Evolutionary conservation across 2,113 vertebrate species (phyloP).

Genomic region (Ginglymostoma cirratum): DNA sequence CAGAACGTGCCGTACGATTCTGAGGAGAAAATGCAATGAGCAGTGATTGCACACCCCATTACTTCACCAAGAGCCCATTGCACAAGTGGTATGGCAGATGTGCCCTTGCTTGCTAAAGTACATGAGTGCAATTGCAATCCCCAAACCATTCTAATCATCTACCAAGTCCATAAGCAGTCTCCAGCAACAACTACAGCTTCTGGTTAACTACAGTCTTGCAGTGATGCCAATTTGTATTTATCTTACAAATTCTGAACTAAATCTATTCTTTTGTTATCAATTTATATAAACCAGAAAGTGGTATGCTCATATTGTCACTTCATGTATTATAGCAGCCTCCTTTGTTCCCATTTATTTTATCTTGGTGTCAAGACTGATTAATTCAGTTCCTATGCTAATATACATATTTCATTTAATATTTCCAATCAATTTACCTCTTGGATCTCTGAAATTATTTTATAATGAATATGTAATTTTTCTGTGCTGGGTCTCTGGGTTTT

Average conservation of each 20-base stretch:
- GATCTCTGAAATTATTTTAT: constrained; percentile 1
- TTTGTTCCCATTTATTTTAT: constrained; percentile 23
- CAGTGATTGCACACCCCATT: constrained; percentile 45
- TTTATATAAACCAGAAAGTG: background rate
- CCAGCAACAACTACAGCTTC: constrained; percentile 51
- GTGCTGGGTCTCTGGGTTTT: constrained; percentile 5
- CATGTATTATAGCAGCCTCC: constrained; percentile 9
- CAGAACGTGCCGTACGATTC: constrained; percentile 51
- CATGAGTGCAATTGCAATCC: constrained; percentile 58
- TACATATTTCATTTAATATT: constrained; percentile 21
- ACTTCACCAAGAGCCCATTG: constrained; percentile 46
- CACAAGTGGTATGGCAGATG: constrained; percentile 50
- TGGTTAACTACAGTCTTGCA: constrained; percentile 49
- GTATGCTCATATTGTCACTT: constrained; percentile 9
- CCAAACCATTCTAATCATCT: constrained; percentile 60
- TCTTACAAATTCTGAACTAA: constrained; percentile 26
- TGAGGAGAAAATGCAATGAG: constrained; percentile 40
- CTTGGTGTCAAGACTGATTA: constrained; percentile 26
- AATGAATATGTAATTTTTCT: constrained; percentile 25
- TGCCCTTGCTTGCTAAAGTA: constrained; percentile 48
- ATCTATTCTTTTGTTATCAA: background rate
- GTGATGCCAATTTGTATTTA: constrained; percentile 57
- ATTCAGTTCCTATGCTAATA: constrained; percentile 23
- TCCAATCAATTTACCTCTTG: constrained; percentile 11
- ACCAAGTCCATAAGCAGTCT: constrained; percentile 69